phyloP scores from a whole-genome alignment of 2,888 invertebrate genomes.

The Lochmaea capreae region DNA sequence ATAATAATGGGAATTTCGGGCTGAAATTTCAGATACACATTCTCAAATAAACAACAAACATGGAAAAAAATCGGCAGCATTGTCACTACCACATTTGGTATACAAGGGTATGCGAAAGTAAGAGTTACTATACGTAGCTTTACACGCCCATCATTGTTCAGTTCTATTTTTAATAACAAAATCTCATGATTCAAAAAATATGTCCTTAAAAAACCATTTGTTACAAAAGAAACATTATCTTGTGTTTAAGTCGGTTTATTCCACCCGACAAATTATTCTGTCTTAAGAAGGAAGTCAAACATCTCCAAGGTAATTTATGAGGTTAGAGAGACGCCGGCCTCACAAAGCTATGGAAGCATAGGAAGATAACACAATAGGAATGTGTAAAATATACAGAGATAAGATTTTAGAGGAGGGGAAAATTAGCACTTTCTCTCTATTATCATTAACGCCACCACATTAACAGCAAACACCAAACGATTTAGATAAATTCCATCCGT shows the following conservation, averaged over 20 bases:
- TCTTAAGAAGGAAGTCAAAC: constrained; percentile 26
- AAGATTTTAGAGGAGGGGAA: constrained; percentile 45
- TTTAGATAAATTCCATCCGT: constrained; percentile 60
- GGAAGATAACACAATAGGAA: constrained; percentile 53
- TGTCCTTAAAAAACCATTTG: not conserved
- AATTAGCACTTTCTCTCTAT: constrained; percentile 51
- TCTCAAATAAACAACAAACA: too few relatives aligned
- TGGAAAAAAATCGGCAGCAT: too few relatives aligned
- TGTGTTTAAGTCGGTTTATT: constrained; percentile 3
- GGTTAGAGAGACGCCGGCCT: constrained; percentile 21
- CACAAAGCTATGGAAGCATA: constrained; percentile 48
- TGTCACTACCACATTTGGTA: too few relatives aligned
- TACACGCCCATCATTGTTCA: too few relatives aligned
- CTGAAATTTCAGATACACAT: too few relatives aligned
- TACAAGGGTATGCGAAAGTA: too few relatives aligned
- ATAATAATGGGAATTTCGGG: too few relatives aligned
- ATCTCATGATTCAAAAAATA: too few relatives aligned
- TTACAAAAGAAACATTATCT: not conserved
- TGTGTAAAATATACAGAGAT: constrained; percentile 55
- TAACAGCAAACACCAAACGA: constrained; percentile 53
- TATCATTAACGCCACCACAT: constrained; percentile 44
- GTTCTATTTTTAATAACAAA: too few relatives aligned
- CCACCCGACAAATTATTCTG: constrained; percentile 25
- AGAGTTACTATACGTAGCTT: too few relatives aligned
- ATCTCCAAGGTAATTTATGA: constrained; percentile 29